Conservation (phyloP, 2,888 invertebrate species). For the Clitarchus hookeri region DNA sequence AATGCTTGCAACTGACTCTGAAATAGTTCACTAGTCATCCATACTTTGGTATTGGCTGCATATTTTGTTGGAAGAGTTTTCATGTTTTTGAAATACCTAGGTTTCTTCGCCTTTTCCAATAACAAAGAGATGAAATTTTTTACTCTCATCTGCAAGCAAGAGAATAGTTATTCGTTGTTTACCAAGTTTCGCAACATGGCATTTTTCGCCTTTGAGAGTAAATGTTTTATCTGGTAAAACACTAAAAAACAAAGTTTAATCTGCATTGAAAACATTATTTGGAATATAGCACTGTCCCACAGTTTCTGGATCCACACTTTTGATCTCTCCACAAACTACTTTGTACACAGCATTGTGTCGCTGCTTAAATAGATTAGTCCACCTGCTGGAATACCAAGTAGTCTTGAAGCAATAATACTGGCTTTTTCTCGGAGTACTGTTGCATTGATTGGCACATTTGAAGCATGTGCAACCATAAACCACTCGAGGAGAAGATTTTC, state of each 20-base stretch:
- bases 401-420: background rate
- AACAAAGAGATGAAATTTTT: constrained; percentile 31
- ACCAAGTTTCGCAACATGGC: background rate
- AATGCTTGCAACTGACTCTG: constrained; percentile 10
- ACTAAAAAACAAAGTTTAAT: constrained; percentile 20
- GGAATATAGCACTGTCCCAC: background rate
- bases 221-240: constrained; percentile 23
- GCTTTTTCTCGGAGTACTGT: constrained; percentile 24
- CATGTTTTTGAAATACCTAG: constrained; percentile 28
- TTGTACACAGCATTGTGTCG: background rate
- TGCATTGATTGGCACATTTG: background rate
- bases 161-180: constrained; percentile 3
- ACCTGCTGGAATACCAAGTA: constrained; percentile 17
- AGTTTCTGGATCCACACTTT: background rate
- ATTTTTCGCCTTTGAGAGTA: background rate
- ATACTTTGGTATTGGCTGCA: constrained; percentile 26
- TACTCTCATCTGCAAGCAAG: constrained; percentile 27
- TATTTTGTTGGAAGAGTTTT: constrained; percentile 25
- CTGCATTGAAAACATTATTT: constrained; percentile 1
- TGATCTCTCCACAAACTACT: background rate
- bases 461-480: background rate
- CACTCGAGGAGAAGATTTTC: background rate
- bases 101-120: constrained; percentile 33
- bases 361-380: constrained; percentile 16
- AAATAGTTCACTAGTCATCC: constrained; percentile 22